Conservation (phyloP, 2,888 invertebrate species). For the Plutella xylostella region DNA sequence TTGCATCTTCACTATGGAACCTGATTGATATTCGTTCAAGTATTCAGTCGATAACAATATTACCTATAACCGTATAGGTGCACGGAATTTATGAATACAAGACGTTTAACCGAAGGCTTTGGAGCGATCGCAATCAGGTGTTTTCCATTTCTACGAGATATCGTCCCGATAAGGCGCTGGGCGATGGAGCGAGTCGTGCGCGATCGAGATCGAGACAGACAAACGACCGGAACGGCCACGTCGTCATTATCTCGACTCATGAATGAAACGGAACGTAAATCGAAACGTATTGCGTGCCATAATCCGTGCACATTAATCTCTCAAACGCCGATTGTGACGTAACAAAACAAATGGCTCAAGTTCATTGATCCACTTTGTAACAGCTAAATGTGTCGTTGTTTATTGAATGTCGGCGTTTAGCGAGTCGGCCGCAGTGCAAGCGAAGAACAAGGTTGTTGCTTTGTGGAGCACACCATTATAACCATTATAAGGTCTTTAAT, state of each 20-base stretch:
- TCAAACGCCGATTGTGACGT: constrained; percentile 65
- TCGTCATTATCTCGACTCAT: constrained; percentile 60
- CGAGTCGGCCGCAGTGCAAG: no score
- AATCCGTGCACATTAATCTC: constrained; percentile 68
- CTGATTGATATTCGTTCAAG: no score
- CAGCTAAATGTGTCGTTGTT: constrained; percentile 63
- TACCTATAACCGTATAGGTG: no score
- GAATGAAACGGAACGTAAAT: constrained; percentile 68
- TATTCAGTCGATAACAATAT: no score
- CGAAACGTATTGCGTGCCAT: constrained; percentile 69
- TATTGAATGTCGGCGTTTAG: constrained; percentile 64
- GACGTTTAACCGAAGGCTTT: no score
- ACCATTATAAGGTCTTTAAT: no score
- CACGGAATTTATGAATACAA: no score
- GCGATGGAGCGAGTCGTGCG: not conserved
- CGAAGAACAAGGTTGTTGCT: no score
- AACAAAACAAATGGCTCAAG: constrained; percentile 63
- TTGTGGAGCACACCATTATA: no score
- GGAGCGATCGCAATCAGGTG: constrained; percentile 2
- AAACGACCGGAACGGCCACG: constrained; percentile 50
- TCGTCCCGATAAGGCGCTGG: not conserved
- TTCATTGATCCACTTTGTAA: constrained; percentile 69
- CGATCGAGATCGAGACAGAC: constrained; percentile 36
- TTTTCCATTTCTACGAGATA: not conserved
- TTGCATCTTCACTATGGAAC: no score